A percentile compares a stretch with the other conserved stretches of the same genome.
Conservation (phyloP, 2,113 vertebrate genomes). For the Sapajus apella region DNA sequence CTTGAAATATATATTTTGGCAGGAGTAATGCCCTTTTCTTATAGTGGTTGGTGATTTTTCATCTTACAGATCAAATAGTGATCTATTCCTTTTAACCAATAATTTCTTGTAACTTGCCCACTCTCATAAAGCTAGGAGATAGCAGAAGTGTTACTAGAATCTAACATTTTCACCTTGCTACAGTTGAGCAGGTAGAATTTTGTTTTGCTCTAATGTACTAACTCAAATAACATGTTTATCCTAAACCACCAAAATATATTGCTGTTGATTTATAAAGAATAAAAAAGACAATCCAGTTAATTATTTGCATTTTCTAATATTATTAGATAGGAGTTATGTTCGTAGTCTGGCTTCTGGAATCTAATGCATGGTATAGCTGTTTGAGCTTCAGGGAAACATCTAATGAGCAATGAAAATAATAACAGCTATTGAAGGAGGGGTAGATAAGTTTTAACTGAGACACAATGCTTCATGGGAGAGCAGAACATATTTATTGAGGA, state of each 20-base stretch:
- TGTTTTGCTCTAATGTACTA: not conserved
- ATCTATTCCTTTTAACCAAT: not conserved
- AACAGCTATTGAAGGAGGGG: constrained; percentile 64
- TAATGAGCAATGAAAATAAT: constrained; percentile 61
- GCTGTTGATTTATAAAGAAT: constrained; percentile 9
- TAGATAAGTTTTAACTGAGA: constrained; percentile 60
- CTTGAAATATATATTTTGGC: not conserved
- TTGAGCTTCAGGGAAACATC: constrained; percentile 56
- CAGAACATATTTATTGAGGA: constrained; percentile 40
- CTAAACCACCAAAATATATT: not conserved
- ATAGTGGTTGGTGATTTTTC: constrained; percentile 34
- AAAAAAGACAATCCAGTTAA: not conserved
- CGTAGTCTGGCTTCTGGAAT: not conserved
- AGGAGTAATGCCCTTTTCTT: not conserved
- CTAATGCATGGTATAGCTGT: constrained; percentile 20
- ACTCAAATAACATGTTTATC: not conserved
- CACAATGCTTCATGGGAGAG: constrained; percentile 44
- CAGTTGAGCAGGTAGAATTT: not conserved
- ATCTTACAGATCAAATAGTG: constrained; percentile 2
- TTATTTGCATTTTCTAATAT: constrained; percentile 12
- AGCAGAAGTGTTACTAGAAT: not conserved
- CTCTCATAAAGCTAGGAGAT: not conserved
- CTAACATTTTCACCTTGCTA: not conserved
- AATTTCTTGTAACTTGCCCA: not conserved
- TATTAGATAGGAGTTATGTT: not conserved